Conservation (phyloP, 1,140 invertebrate genomes). For the Drosophila sturtevanti region DNA sequence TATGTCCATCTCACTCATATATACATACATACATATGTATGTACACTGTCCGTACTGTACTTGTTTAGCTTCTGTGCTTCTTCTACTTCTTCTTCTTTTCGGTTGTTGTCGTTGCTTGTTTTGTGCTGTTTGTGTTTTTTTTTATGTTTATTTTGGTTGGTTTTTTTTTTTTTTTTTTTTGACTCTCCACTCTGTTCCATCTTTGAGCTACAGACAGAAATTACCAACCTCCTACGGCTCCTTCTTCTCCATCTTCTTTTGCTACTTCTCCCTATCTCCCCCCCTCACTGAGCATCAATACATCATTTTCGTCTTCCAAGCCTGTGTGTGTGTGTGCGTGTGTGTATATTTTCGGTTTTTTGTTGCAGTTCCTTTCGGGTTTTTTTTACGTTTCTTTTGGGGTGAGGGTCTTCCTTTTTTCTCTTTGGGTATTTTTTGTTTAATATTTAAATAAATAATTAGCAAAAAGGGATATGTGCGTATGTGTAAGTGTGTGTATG, state of each 20-base stretch:
- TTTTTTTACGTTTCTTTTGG: conserved; percentile 23
- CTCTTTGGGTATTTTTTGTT: conserved; percentile 75
- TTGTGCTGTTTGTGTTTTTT: neutral
- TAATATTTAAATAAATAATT: conserved; percentile 83
- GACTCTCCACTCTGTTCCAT: neutral
- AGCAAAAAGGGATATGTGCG: conserved; percentile 76
- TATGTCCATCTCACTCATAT: conserved; percentile 19
- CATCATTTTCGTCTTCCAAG: conserved; percentile 73
- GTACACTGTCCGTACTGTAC: neutral
- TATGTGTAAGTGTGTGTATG: conserved; percentile 5
- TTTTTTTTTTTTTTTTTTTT: neutral
- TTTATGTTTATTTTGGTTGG: neutral
- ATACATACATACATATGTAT: neutral
- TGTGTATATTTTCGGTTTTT: conserved; percentile 40
- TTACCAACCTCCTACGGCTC: neutral
- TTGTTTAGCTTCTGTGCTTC: neutral
- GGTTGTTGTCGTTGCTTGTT: neutral
- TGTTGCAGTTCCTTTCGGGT: conserved; percentile 49
- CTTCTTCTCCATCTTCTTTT: neutral
- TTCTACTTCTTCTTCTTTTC: neutral
- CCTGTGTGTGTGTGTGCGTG: conserved; percentile 16
- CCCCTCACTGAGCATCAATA: conserved; percentile 60
- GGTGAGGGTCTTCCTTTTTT: conserved; percentile 6
- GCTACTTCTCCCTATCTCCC: neutral
- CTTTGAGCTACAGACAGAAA: conserved; percentile 5